These are phyloP conservation scores for Hypsibius dujardini DNA, from an alignment of 1,140 invertebrate species.

Conservation along the genomic window DNA sequence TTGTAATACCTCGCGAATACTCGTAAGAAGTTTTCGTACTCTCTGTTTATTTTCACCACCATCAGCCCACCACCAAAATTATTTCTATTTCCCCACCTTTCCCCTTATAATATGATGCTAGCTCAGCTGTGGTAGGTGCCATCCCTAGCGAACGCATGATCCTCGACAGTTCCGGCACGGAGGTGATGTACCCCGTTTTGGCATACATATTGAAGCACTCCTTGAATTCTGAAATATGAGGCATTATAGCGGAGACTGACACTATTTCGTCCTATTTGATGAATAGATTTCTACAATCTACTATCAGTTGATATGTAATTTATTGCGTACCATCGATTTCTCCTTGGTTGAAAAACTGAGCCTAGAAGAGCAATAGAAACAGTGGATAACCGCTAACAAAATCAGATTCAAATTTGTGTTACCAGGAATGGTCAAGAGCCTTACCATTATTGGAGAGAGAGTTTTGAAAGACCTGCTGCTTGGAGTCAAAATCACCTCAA, in stretches of 20 bases:
- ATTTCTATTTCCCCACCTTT: constrained; percentile 40
- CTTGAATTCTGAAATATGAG: constrained; percentile 56
- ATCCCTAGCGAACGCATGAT: constrained; percentile 82
- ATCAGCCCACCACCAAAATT: too few relatives aligned
- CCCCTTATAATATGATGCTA: constrained; percentile 62
- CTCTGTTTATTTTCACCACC: too few relatives aligned
- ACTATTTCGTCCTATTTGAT: too few relatives aligned
- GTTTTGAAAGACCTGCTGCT: too few relatives aligned
- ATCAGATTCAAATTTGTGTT: too few relatives aligned
- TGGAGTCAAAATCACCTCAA: too few relatives aligned
- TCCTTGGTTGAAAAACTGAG: constrained; percentile 35
- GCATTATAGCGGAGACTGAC: constrained; percentile 15
- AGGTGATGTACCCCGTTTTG: constrained; percentile 61
- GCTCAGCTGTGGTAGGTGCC: constrained; percentile 74
- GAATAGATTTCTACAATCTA: too few relatives aligned
- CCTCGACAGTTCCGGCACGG: constrained; percentile 69
- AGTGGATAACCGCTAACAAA: too few relatives aligned
- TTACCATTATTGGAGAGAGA: too few relatives aligned
- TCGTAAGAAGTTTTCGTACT: background rate
- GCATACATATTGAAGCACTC: constrained; percentile 87
- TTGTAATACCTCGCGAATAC: background rate
- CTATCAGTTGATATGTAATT: too few relatives aligned
- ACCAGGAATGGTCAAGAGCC: too few relatives aligned
- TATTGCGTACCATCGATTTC: constrained; percentile 36
- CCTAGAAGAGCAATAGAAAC: constrained; percentile 29